Evolutionary conservation across 2,888 invertebrate genomes (phyloP).

Genomic region (Bellardia bayeri): DNA sequence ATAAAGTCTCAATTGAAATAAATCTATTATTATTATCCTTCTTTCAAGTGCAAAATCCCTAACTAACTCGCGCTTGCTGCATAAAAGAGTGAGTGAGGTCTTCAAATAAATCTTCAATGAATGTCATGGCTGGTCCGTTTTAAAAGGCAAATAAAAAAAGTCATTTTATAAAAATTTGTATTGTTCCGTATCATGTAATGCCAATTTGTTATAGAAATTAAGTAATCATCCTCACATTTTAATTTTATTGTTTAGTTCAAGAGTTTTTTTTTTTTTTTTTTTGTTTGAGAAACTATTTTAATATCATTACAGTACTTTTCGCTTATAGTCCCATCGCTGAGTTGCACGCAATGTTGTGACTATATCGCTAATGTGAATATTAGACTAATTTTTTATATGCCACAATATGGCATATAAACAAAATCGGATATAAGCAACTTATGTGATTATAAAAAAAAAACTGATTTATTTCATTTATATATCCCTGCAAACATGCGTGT

Average conservation of each 20-base stretch:
- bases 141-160: conserved; percentile 16
- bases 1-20: background rate
- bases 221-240: conserved; percentile 2
- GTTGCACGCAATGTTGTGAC: too few species aligned
- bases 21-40: background rate
- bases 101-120: conserved; percentile 67
- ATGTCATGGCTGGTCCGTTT: conserved; percentile 3
- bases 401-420: too few species aligned
- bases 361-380: too few species aligned
- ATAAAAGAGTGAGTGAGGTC: conserved; percentile 13
- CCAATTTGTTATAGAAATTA: conserved; percentile 25
- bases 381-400: too few species aligned
- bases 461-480: too few species aligned
- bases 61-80: conserved; percentile 32
- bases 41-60: conserved; percentile 59
- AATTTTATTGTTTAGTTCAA: conserved; percentile 17
- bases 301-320: too few species aligned
- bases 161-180: background rate
- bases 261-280: conserved; percentile 19
- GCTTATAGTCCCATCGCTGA: too few species aligned
- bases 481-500: too few species aligned
- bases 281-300: background rate
- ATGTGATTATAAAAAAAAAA: too few species aligned
- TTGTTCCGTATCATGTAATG: conserved; percentile 51
- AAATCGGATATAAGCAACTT: too few species aligned